Conservation (phyloP, 2,113 vertebrate genomes). For the Psilopsiagon aurifrons region DNA sequence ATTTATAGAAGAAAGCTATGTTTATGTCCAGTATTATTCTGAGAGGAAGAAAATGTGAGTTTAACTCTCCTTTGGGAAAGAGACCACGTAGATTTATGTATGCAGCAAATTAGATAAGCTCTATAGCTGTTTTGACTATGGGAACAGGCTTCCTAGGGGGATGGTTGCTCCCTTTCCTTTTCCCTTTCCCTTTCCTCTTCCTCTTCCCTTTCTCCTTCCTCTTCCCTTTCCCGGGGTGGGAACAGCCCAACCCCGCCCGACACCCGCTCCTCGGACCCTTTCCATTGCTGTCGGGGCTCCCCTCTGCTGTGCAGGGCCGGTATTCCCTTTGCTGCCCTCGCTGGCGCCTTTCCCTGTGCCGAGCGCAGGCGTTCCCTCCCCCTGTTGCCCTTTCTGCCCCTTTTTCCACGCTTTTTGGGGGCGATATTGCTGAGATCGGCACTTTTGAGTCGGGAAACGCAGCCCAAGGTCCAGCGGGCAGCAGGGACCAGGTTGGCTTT, state of each 20-base stretch:
- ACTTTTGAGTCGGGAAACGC: accelerated
- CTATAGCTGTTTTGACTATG: not conserved
- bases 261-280: too few relatives aligned
- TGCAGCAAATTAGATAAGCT: not conserved
- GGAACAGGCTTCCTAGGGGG: not conserved
- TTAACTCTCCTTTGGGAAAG: not conserved
- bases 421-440: accelerated
- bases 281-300: too few relatives aligned
- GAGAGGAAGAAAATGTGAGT: not conserved
- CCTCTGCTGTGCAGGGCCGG: not conserved
- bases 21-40: not conserved
- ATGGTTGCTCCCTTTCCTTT: not conserved
- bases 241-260: too few relatives aligned
- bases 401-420: accelerated
- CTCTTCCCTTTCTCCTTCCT: too few relatives aligned
- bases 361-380: accelerated
- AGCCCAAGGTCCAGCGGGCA: not conserved
- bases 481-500: not conserved
- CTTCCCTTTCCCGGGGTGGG: too few relatives aligned
- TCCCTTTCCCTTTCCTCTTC: too few relatives aligned
- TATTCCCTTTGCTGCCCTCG: not conserved
- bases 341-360: not conserved
- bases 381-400: too few relatives aligned
- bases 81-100: not conserved
- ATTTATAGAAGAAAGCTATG: not conserved